Conservation (phyloP, 2,113 vertebrate species). For the Oceanites oceanicus region DNA sequence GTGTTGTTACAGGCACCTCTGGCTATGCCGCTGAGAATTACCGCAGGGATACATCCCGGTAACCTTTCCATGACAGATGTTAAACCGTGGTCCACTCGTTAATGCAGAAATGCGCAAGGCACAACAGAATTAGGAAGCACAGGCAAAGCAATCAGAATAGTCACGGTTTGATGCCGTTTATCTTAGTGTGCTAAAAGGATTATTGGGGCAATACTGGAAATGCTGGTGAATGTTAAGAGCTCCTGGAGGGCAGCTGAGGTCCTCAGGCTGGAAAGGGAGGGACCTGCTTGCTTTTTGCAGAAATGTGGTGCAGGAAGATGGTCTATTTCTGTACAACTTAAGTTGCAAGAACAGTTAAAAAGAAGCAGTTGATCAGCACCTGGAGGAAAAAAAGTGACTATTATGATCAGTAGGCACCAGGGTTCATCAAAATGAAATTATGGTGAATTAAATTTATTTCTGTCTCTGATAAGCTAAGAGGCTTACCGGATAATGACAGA, state of each 20-base stretch:
- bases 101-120: neutral
- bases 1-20: neutral
- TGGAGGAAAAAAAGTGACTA: neutral
- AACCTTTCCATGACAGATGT: neutral
- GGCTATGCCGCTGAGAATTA: neutral
- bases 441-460: conserved; percentile 30
- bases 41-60: accelerated
- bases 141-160: neutral
- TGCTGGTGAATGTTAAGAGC: neutral
- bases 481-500: conserved; percentile 18
- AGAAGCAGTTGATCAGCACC: neutral
- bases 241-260: neutral
- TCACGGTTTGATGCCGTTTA: neutral
- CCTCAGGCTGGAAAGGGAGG: neutral
- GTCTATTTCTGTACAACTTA: accelerated
- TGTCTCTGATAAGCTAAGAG: conserved; percentile 34
- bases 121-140: neutral
- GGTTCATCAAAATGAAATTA: conserved; percentile 18
- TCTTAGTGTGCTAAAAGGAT: neutral
- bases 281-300: neutral
- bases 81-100: accelerated
- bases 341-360: neutral
- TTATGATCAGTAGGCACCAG: neutral
- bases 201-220: neutral
- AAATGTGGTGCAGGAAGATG: neutral